Percentiles rank a stretch among this genome's conserved stretches.
These are phyloP conservation scores for Clepsis dumicolana DNA, from an alignment of 2,888 invertebrate species.

Conservation along the genomic window DNA sequence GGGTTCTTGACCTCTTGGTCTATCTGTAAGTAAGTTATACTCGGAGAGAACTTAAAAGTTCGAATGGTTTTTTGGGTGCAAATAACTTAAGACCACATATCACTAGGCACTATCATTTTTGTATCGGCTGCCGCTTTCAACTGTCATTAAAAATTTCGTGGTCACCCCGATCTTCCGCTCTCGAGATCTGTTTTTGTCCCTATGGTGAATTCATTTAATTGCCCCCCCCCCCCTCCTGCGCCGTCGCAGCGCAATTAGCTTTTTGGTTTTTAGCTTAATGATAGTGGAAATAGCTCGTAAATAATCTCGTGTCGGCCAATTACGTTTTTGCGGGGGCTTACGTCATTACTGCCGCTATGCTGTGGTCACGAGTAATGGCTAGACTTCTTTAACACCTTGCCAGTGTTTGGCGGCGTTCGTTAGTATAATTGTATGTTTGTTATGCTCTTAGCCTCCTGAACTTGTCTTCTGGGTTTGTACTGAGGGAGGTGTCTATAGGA, in stretches of 20 bases:
- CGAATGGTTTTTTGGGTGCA: too few species aligned
- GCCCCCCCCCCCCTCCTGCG: conserved; percentile 71
- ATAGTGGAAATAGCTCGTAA: conserved; percentile 50
- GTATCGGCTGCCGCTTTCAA: too few species aligned
- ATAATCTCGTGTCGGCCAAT: conserved; percentile 41
- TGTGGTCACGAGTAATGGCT: background rate
- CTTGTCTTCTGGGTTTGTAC: background rate
- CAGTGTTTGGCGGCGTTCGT: background rate
- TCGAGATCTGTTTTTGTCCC: conserved; percentile 68
- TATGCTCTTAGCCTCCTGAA: background rate
- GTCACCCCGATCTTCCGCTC: conserved; percentile 53
- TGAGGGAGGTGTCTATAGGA: too few species aligned
- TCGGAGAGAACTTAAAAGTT: too few species aligned
- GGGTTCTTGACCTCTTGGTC: too few species aligned
- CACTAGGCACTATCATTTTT: too few species aligned
- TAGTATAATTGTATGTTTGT: background rate
- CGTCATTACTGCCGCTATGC: conserved; percentile 4
- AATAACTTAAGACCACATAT: too few species aligned
- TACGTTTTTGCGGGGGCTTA: conserved; percentile 27
- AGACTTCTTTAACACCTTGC: conserved; percentile 10
- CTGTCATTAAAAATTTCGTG: conserved; percentile 44
- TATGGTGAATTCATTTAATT: conserved; percentile 80
- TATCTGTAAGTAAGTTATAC: too few species aligned
- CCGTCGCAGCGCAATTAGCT: conserved; percentile 68
- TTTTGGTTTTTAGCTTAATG: conserved; percentile 55